Evolutionary conservation across 2,113 vertebrate genomes (phyloP).

Genomic region (Girardinichthys multiradiatus): DNA sequence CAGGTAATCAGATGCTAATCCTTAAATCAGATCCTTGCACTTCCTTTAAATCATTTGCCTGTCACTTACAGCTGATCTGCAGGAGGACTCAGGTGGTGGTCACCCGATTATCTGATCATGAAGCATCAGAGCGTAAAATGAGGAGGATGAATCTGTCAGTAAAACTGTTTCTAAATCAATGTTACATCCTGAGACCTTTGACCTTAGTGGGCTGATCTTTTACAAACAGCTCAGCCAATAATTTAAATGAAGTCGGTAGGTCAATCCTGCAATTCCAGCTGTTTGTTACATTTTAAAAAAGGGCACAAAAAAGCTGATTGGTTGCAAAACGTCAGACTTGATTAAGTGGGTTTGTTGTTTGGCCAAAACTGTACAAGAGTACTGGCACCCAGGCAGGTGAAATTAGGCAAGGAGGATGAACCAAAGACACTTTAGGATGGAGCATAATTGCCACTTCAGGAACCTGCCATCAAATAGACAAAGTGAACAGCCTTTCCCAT

Average conservation of each 20-base stretch:
- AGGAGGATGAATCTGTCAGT: conserved; percentile 59
- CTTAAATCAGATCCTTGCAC: conserved; percentile 25
- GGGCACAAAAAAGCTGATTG: conserved; percentile 10
- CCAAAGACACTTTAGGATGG: no score
- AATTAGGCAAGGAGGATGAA: no score
- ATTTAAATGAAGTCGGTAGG: conserved; percentile 13
- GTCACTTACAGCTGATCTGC: conserved; percentile 53
- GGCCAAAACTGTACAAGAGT: no score
- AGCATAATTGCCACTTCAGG: no score
- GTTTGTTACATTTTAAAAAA: conserved; percentile 12
- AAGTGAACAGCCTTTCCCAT: no score
- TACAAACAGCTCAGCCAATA: background rate
- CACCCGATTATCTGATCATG: conserved; percentile 50
- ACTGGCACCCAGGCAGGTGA: no score
- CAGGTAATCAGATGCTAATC: background rate
- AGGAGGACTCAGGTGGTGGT: conserved; percentile 64
- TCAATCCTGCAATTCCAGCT: conserved; percentile 15
- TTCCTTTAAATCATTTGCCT: conserved; percentile 6
- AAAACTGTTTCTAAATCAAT: conserved; percentile 66
- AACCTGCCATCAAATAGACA: no score
- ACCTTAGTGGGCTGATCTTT: background rate
- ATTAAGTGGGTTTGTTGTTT: no score
- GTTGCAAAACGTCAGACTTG: conserved; percentile 1
- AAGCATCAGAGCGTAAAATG: conserved; percentile 26
- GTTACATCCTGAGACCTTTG: conserved; percentile 10